Evolutionary conservation across 2,888 invertebrate species (phyloP).

Genomic region (Caenorhabditis drosophilae): DNA sequence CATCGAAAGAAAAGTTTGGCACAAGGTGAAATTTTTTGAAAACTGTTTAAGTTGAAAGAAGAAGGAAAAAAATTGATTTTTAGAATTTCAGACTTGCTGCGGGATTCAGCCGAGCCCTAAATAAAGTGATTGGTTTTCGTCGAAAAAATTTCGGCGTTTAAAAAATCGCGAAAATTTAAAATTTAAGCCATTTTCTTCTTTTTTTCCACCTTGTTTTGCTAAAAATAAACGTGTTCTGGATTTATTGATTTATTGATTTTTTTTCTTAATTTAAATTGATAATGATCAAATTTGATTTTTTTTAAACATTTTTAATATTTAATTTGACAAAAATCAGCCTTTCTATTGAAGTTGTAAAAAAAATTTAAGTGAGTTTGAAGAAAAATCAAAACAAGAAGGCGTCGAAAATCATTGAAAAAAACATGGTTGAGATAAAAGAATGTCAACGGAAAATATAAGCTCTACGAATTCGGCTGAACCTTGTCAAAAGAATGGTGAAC

Average conservation of each 20-base stretch:
- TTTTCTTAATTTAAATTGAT: neutral
- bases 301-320: neutral
- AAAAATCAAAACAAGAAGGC: too few relatives aligned
- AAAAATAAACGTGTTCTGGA: too few relatives aligned
- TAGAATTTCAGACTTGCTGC: slow-evolving; percentile 23
- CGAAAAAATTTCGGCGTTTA: neutral
- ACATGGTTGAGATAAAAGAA: neutral
- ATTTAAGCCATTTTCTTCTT: too few relatives aligned
- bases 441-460: slow-evolving; percentile 4
- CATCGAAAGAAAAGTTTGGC: slow-evolving; percentile 7
- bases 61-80: neutral
- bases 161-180: neutral
- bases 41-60: neutral
- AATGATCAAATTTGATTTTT: neutral
- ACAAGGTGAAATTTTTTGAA: slow-evolving; percentile 4
- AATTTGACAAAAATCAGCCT: neutral
- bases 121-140: slow-evolving; percentile 8
- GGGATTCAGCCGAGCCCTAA: slow-evolving; percentile 24
- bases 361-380: too few relatives aligned
- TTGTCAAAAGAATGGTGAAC: neutral
- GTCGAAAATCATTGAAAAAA: too few relatives aligned
- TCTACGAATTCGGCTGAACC: neutral
- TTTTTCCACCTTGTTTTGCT: too few relatives aligned
- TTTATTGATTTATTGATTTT: neutral
- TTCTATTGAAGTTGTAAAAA: too few relatives aligned